Percentiles rank a stretch among this genome's conserved stretches.
Conservation (phyloP, 2,113 vertebrate species). For the Gobio gobio region DNA sequence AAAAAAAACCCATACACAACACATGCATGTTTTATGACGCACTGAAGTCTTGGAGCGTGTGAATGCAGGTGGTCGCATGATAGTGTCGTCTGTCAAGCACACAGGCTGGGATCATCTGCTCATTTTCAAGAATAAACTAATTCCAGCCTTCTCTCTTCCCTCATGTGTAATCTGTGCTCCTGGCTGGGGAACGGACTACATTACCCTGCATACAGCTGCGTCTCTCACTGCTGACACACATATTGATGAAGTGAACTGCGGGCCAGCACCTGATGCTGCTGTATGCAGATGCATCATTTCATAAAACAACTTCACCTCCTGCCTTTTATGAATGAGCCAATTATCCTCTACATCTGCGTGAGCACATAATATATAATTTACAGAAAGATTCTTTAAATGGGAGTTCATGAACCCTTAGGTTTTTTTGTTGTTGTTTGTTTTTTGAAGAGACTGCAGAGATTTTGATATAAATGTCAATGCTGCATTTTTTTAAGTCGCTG, state of each 20-base stretch:
- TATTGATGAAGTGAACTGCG: conserved; percentile 34
- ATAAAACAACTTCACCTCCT: conserved; percentile 35
- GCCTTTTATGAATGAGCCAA: conserved; percentile 25
- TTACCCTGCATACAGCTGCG: conserved; percentile 43
- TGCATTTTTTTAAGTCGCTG: background rate
- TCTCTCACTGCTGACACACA: conserved; percentile 31
- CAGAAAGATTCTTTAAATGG: background rate
- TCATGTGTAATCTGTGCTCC: conserved; percentile 27
- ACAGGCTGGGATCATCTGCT: conserved; percentile 36
- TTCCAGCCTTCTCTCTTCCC: conserved; percentile 32
- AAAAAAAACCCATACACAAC: background rate
- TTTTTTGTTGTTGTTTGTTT: background rate
- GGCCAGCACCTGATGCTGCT: conserved; percentile 35
- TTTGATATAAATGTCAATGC: background rate
- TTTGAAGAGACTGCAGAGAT: background rate
- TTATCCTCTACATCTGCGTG: conserved; percentile 26
- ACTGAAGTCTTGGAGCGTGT: background rate
- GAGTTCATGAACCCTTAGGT: background rate
- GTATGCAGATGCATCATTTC: conserved; percentile 33
- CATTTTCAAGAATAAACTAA: conserved; percentile 30
- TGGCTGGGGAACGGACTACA: conserved; percentile 41
- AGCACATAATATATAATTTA: background rate
- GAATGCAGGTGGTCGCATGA: conserved; percentile 19
- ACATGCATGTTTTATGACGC: background rate
- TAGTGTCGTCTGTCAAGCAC: conserved; percentile 29